Base-by-base conservation (phyloP, 2,888 invertebrate genomes). In the Oscheius sp. region DNA sequence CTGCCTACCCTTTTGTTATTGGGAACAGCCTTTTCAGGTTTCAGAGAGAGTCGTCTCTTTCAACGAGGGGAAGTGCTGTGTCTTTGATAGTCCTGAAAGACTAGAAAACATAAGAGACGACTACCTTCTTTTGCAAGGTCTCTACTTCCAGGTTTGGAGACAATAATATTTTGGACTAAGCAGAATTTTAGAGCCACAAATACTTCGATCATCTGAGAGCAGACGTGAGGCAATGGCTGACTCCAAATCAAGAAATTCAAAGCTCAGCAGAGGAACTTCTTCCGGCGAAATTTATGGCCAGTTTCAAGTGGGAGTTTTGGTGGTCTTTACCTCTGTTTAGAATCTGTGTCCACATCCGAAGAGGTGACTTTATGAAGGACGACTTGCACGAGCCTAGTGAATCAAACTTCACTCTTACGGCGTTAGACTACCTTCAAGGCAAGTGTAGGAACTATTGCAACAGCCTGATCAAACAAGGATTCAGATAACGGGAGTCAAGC, bases 291-390 rank as follows among this genome's bases (percentile, higher is more conserved):
- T 48, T 13, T 21, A 11, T 5, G 2, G 48, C 42, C 29, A 47
- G 48, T 47, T 63, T 63, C 33, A 53, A 53, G n/a, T 53, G 53
- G 10, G 29, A 21, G 21, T 21, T 21, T 21, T 21, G 21, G 21
- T 21, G 21, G 21, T 21, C 21, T 21, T 21, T 21, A 53, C 4
- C 11, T n/a, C 29, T 53, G 5, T 73, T 73, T 55, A 75, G 77
- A 55, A 58, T 77, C 21, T 77, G 77, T 50, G 57, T 72, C 42
- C 77, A 77, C 55, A 70, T 72, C 9, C 53, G 77, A 2, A 59
- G 77, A 29, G 77, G 77, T 2, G 77, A 77, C 29, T 77, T 77
- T 63, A 37, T 62, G 35, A 62, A 60, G 1, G 77, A 75, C 35
- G 62, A 57, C 1, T 11, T 73, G 29, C 77, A 77, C 42, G 63